Conservation (phyloP, 2,113 vertebrate genomes). For the Hippocampus abdominalis region DNA sequence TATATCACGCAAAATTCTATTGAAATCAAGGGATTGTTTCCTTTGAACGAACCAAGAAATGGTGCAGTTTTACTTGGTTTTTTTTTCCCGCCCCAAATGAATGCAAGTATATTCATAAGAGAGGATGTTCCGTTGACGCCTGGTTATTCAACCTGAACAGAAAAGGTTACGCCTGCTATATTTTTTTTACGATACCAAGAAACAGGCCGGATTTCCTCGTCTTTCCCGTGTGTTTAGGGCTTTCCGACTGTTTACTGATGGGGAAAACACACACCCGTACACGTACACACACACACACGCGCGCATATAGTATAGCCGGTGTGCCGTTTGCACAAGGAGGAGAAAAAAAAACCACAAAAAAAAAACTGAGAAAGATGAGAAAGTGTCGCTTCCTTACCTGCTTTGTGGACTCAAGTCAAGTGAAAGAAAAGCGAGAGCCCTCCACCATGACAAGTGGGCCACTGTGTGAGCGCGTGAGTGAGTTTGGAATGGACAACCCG, state of each 20-base stretch:
- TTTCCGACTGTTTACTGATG: conserved; percentile 1
- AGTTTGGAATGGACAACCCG: conserved; percentile 59
- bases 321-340: neutral
- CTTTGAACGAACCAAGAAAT: too few species aligned
- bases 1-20: too few species aligned
- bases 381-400: neutral
- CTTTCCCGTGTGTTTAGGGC: neutral
- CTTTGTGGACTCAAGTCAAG: neutral
- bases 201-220: neutral
- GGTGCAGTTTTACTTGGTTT: too few species aligned
- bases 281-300: neutral
- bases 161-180: too few species aligned
- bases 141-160: too few species aligned
- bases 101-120: too few species aligned
- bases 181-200: too few species aligned
- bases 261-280: neutral
- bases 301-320: neutral
- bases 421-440: neutral
- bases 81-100: too few species aligned
- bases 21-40: too few species aligned
- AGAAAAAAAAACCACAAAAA: too few species aligned
- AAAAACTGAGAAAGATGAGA: too few species aligned
- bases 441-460: neutral
- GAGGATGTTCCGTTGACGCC: too few species aligned
- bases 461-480: conserved; percentile 2